These are phyloP conservation scores for Epicampocera succincta DNA, from an alignment of 2,888 invertebrate genomes.

Conservation along the genomic window DNA sequence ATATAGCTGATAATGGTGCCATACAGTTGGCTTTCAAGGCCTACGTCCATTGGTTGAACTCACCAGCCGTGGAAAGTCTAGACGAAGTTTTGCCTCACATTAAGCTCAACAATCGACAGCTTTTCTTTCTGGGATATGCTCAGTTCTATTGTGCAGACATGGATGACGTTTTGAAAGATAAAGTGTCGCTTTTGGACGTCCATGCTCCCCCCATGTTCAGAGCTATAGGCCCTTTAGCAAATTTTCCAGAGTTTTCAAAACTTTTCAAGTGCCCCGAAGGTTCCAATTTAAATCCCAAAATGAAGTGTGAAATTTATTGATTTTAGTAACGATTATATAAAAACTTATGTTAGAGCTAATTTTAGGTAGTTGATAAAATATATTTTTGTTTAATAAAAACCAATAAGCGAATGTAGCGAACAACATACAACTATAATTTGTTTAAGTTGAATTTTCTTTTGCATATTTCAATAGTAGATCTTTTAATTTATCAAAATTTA, in stretches of 20 bases:
- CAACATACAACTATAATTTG: too few species aligned
- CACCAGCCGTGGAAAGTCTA: constrained; percentile 60
- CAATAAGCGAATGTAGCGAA: too few species aligned
- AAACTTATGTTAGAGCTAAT: constrained; percentile 15
- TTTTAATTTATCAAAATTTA: too few species aligned
- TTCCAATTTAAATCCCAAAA: constrained; percentile 74
- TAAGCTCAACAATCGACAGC: constrained; percentile 73
- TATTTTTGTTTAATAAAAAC: too few species aligned
- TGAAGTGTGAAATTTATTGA: constrained; percentile 76
- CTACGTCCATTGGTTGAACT: constrained; percentile 74
- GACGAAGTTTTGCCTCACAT: constrained; percentile 75
- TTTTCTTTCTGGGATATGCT: constrained; percentile 78
- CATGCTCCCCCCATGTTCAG: constrained; percentile 75
- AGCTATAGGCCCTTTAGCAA: constrained; percentile 76
- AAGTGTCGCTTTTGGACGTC: constrained; percentile 73
- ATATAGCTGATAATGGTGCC: constrained; percentile 79
- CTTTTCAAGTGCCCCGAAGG: constrained; percentile 74
- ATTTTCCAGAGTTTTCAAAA: constrained; percentile 74
- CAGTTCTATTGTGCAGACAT: constrained; percentile 78
- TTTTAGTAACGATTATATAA: not conserved
- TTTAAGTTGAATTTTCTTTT: too few species aligned
- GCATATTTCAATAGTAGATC: too few species aligned
- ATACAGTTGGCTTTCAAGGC: constrained; percentile 77
- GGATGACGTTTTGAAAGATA: constrained; percentile 74
- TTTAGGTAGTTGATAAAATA: constrained; percentile 6